phyloP scores from a whole-genome alignment of 2,797 vertebrate species.

The Aplochiton taeniatus region DNA sequence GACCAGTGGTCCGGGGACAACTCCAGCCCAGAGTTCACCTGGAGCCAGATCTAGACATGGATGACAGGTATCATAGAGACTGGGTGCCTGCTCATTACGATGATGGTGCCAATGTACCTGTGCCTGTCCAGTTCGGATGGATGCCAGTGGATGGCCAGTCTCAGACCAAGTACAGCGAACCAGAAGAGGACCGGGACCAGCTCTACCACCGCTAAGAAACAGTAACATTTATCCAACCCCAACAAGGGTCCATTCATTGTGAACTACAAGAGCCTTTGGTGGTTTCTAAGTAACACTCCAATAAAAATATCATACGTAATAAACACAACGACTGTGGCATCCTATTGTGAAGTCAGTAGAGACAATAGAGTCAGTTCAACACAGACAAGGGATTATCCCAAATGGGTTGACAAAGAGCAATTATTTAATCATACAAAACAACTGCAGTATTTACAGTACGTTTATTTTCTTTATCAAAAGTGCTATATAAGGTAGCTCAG shows the following conservation, averaged over 20 bases:
- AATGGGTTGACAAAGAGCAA: too few relatives aligned
- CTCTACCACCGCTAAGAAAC: slow-evolving; percentile 63
- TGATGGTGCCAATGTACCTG: background rate
- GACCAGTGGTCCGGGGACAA: background rate
- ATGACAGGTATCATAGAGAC: slow-evolving; percentile 64
- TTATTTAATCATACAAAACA: background rate
- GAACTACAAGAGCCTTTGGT: too few relatives aligned
- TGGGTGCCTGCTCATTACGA: background rate
- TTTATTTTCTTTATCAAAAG: too few relatives aligned
- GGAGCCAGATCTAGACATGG: slow-evolving; percentile 66
- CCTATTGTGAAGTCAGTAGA: too few relatives aligned
- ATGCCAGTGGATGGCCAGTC: slow-evolving; percentile 15
- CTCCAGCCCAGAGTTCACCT: slow-evolving; percentile 36
- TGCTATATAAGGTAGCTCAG: too few relatives aligned
- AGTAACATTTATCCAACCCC: background rate
- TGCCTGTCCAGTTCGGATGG: slow-evolving; percentile 1
- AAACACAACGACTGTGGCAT: too few relatives aligned
- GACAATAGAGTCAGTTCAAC: too few relatives aligned
- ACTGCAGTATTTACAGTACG: too few relatives aligned
- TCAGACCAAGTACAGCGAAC: slow-evolving; percentile 53
- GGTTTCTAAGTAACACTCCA: too few relatives aligned
- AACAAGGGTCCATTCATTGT: too few relatives aligned
- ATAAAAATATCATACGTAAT: too few relatives aligned
- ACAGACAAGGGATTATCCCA: too few relatives aligned
- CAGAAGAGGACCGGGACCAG: slow-evolving; percentile 72